Evolutionary conservation across 2,113 vertebrate species (phyloP), one percentile per base, ranked within the genome.

Genomic region (Clarias gariepinus): DNA sequence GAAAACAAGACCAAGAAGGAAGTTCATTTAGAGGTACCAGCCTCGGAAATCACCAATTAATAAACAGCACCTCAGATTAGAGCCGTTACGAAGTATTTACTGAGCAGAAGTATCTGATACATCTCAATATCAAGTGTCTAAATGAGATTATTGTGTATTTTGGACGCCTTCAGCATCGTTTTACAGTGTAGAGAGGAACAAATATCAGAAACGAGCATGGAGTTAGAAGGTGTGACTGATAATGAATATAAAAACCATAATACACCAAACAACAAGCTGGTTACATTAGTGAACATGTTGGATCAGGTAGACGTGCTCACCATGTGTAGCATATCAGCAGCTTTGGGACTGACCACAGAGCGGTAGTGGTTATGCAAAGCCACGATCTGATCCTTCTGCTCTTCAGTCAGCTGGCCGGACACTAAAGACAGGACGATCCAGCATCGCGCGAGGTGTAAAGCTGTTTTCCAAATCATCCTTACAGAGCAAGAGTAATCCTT

Each of bases 301-400:
- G 36, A 47, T n/a, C 23, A 61, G 33, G 25, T 81, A 55, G 60
- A 77, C 19, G 60, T 23, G 53, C 89, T 85, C 69, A 90, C 89
- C 87, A 88, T 33, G 30, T 55, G 81, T 53, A 41, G 74, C 89
- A 90, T 90, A 86, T 87, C 84, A 15, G 83, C 80, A 18, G 89
- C 89, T 3, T 23, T 6, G 8, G 89, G 89, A 3, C 23, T 2
- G n/a, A 90, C 89, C n/a, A 36, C 3, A 8, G 80, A 60, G 36
- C 89, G 87, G 47, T 83, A 47, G 0, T 36, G 0, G 83, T 90
- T 90, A 86, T 90, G 89, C 36, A 83, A 30, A 16, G 83, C 60
- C 81, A 90, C 28, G 11, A 90, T 87, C 25, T 23, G 6, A 36
- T 52, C 15, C 10, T 36, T 15, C 58, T 89, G 6, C 30, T 90